These are phyloP conservation scores for Gopherus flavomarginatus DNA, from an alignment of 2,113 vertebrate species.

Conservation along the genomic window DNA sequence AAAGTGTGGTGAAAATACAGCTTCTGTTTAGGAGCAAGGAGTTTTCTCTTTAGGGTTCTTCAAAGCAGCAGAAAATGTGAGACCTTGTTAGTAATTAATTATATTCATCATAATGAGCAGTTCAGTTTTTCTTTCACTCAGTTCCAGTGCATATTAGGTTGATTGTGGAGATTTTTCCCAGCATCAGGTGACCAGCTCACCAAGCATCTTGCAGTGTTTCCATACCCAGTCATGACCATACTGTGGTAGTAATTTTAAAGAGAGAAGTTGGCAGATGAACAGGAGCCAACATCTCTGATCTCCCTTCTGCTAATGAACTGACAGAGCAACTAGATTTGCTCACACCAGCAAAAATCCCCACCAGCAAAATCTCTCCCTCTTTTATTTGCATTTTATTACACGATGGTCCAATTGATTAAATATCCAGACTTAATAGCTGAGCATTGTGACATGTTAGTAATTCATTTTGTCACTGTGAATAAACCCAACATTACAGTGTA, in stretches of 20 bases:
- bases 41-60: background rate
- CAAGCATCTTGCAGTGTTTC: background rate
- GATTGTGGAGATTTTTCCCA: background rate
- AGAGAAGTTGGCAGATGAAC: conserved; percentile 27
- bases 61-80: background rate
- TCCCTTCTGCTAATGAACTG: conserved; percentile 5
- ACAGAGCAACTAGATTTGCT: conserved; percentile 49
- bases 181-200: conserved; percentile 29
- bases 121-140: background rate
- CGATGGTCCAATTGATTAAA: conserved; percentile 41
- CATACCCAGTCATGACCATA: background rate
- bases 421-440: conserved; percentile 38
- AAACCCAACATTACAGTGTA: conserved; percentile 34
- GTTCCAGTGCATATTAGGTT: background rate
- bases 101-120: background rate
- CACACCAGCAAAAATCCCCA: background rate
- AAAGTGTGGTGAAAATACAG: conserved; percentile 25
- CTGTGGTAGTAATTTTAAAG: conserved; percentile 37
- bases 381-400: conserved; percentile 47
- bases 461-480: conserved; percentile 53
- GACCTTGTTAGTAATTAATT: background rate
- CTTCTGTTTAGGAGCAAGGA: conserved; percentile 18
- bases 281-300: conserved; percentile 3
- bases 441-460: conserved; percentile 40
- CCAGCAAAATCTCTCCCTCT: conserved; percentile 20